Conservation (phyloP, 37 sponge, comb jelly and placozoan genomes). For the Crambe crambe region DNA sequence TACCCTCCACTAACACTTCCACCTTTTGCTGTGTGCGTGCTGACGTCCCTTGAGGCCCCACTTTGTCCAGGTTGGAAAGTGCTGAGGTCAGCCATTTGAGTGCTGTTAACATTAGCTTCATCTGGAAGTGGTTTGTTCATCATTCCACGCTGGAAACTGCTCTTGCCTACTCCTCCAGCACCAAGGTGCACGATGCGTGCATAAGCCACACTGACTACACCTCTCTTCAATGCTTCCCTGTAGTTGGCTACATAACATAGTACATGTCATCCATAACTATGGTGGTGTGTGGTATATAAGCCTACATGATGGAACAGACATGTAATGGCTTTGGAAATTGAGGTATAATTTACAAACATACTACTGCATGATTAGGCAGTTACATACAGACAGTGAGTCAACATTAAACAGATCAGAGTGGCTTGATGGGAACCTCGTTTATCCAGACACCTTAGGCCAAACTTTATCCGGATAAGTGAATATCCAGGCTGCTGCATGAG, state of each 20-base stretch:
- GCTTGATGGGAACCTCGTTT: too few relatives aligned
- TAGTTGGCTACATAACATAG: not conserved
- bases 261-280: too few relatives aligned
- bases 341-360: too few relatives aligned
- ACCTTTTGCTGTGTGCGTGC: not conserved
- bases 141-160: slow-evolving; percentile 26
- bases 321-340: too few relatives aligned
- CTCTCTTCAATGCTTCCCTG: slow-evolving; percentile 20
- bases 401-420: too few relatives aligned
- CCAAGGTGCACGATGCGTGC: slow-evolving; percentile 49
- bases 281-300: too few relatives aligned
- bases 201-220: slow-evolving; percentile 33
- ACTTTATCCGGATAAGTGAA: too few relatives aligned
- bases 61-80: not conserved
- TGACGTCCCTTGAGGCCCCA: not conserved
- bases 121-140: slow-evolving; percentile 1
- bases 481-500: too few relatives aligned
- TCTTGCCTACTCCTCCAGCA: slow-evolving; percentile 37
- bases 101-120: slow-evolving; percentile 21
- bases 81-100: slow-evolving; percentile 17
- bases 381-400: too few relatives aligned
- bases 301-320: too few relatives aligned
- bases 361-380: too few relatives aligned
- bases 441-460: too few relatives aligned
- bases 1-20: not conserved